Conservation (phyloP, 2,113 vertebrate genomes). For the Phyllostomus hastatus region DNA sequence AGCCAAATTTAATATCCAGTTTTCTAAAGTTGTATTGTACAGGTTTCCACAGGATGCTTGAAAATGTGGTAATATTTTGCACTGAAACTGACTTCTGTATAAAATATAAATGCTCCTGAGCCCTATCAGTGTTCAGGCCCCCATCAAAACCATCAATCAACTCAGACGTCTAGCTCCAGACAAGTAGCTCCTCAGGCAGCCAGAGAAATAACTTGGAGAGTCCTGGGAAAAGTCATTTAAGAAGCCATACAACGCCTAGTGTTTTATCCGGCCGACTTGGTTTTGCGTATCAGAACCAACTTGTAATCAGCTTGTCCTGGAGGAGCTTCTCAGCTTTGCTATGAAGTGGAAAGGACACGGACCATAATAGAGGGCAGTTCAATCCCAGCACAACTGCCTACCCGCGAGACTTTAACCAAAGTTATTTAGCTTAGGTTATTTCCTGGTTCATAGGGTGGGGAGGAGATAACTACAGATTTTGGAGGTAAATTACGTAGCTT, state of each 20-base stretch:
- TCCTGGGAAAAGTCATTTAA: not conserved
- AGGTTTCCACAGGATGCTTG: not conserved
- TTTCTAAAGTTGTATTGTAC: not conserved
- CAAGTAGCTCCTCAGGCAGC: not conserved
- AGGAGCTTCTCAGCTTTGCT: not conserved
- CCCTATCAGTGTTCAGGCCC: not conserved
- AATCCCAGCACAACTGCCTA: not conserved
- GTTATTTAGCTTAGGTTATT: not conserved
- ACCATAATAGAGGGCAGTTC: not conserved
- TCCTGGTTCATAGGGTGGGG: not conserved
- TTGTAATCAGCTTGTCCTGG: not conserved
- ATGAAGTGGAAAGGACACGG: not conserved
- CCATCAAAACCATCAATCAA: not conserved
- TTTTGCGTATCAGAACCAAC: not conserved
- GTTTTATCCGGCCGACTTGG: not conserved
- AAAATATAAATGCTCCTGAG: not conserved
- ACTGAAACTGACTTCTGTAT: not conserved
- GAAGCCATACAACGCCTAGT: not conserved
- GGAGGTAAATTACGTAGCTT: not conserved
- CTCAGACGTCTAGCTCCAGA: not conserved
- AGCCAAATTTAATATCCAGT: not conserved
- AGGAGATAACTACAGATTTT: not conserved
- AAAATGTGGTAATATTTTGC: not conserved
- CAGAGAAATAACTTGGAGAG: not conserved
- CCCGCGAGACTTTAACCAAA: not conserved